A percentile compares a stretch with the other conserved stretches of the same genome.
These are phyloP conservation scores for Syngnathoides biaculeatus DNA, from an alignment of 2,113 vertebrate genomes.

Conservation along the genomic window DNA sequence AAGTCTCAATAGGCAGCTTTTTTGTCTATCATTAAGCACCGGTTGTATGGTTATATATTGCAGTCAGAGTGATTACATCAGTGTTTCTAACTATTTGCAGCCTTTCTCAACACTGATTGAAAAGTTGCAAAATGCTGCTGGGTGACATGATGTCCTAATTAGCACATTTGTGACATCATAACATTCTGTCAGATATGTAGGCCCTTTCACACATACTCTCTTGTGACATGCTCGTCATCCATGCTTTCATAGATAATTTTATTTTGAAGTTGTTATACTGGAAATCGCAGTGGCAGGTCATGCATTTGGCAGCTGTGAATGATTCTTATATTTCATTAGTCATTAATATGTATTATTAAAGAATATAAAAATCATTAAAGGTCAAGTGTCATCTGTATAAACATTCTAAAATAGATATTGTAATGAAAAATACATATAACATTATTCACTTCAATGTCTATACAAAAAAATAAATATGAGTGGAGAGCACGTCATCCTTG, in stretches of 20 bases:
- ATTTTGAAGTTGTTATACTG: neutral
- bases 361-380: no score
- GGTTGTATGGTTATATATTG: neutral
- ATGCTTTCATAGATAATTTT: neutral
- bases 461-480: no score
- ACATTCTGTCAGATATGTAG: neutral
- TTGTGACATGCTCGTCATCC: neutral
- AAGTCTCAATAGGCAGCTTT: neutral
- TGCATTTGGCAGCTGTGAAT: no score
- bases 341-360: no score
- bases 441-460: no score
- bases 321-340: no score
- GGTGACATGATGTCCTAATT: slow-evolving; percentile 2
- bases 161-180: neutral
- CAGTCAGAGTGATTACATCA: slow-evolving; percentile 4
- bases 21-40: neutral
- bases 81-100: neutral
- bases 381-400: no score
- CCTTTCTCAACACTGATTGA: neutral
- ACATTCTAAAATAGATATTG: no score
- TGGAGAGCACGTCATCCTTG: no score
- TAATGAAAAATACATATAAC: no score
- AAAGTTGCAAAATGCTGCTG: slow-evolving; percentile 4
- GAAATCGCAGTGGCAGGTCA: neutral
- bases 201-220: neutral